phyloP scores from a whole-genome alignment of 2,113 vertebrate genomes.

The Scytalopus superciliaris region DNA sequence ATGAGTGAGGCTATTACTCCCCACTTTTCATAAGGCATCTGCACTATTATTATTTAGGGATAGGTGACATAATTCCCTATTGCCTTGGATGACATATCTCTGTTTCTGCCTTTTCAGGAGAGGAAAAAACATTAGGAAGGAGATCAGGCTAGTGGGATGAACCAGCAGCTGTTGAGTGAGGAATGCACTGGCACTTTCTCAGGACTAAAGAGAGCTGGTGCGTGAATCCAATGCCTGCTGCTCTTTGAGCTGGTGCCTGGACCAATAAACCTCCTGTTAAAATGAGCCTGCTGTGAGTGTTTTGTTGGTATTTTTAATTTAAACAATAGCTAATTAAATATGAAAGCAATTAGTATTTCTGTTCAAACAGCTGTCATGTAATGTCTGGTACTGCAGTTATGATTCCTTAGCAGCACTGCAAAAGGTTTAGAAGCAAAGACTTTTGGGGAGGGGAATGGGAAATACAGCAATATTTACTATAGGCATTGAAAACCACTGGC shows the following conservation, averaged over 20 bases:
- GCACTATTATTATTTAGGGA: neutral
- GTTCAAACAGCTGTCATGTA: slow-evolving; percentile 70
- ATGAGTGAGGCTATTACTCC: neutral
- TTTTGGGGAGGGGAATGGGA: neutral
- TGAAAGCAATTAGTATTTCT: slow-evolving; percentile 69
- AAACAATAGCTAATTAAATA: slow-evolving; percentile 73
- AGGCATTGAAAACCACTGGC: neutral
- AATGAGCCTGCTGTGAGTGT: slow-evolving; percentile 56
- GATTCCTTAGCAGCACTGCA: slow-evolving; percentile 40
- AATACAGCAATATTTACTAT: neutral
- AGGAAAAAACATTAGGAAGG: neutral
- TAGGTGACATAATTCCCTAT: neutral
- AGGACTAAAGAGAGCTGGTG: slow-evolving; percentile 10
- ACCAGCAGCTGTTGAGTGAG: slow-evolving; percentile 2
- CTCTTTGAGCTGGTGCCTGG: slow-evolving; percentile 43
- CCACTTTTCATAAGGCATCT: neutral
- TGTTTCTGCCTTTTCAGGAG: neutral
- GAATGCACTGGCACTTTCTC: slow-evolving; percentile 17
- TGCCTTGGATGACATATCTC: neutral
- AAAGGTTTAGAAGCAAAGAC: slow-evolving; percentile 36
- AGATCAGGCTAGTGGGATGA: neutral
- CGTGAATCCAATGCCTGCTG: neutral
- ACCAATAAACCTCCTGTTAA: slow-evolving; percentile 52
- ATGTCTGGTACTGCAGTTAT: slow-evolving; percentile 36
- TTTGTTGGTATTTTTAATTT: slow-evolving; percentile 71